Evolutionary conservation across 1,140 invertebrate species (phyloP), one percentile per base, ranked within the genome.

Genomic region (Danaus plexippus): DNA sequence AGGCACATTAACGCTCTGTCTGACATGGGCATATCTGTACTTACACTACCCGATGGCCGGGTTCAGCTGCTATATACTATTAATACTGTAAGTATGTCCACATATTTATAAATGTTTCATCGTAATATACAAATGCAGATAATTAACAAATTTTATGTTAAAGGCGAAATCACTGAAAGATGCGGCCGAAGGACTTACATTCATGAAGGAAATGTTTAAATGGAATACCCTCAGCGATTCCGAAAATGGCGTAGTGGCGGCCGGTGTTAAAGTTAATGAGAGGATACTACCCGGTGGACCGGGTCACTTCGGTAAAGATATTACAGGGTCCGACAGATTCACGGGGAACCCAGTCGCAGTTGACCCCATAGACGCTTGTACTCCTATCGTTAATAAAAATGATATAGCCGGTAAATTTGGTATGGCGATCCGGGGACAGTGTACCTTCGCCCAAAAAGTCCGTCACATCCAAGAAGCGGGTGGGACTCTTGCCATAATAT

Each of bases 131-230:
- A 15, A 15, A 15, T 15, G 15, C 9, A 12, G 12, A n/a, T 6
- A 47, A 47, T 47, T 47, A 50, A 5, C 9, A 13, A 8, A 43
- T 52, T 2, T 11, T 2, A 44, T 65, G 41, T 81, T 88, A 49
- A 74, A 97, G 95, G 97, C 97, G 9, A 92, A 92, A 74, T 93
- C 93, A 47, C 86, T 92, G 10, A 91, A 93, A 64, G 94, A 97
- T 75, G 97, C 95, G 1, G 94, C 97, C 74, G 95, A 98, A 87
- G 97, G 98, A 0, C 78, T 98, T 15, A 88, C 94, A 32, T 99
- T 99, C 73, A 98, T 99, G 95, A 94, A 97, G 73, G 97, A 99
- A 88, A 98, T 99, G 96, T 91, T 97, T 9, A 95, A 97, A 85
- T 85, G 97, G 46, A 96, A 95, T 41, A 94, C 94, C 73, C 59